Percentiles rank a stretch among this genome's conserved stretches.
phyloP scores from a whole-genome alignment of 35 echinoderm and acorn worm genomes.

The Heliocidaris erythrogramma region DNA sequence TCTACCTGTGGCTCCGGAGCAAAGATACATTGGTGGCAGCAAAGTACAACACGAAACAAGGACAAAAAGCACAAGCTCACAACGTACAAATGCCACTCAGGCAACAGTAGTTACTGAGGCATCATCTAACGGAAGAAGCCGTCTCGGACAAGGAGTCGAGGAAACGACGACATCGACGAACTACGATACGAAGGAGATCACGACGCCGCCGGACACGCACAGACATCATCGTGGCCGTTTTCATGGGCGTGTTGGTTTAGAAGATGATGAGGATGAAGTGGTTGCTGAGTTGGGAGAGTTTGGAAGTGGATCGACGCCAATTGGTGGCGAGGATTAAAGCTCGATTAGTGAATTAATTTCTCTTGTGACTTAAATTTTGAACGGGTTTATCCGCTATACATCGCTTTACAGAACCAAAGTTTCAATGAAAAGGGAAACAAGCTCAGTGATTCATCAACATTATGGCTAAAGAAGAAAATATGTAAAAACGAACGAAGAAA shows the following conservation, averaged over 20 bases:
- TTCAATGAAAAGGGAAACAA: too few relatives aligned
- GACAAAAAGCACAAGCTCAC: neutral
- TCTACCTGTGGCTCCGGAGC: neutral
- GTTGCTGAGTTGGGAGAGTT: neutral
- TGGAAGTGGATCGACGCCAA: neutral
- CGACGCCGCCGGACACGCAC: neutral
- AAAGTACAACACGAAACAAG: neutral
- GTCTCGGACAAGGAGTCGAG: neutral
- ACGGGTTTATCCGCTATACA: too few relatives aligned
- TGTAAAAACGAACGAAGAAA: too few relatives aligned
- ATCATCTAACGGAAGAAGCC: neutral
- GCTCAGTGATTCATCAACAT: too few relatives aligned
- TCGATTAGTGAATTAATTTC: neutral
- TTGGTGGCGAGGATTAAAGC: neutral
- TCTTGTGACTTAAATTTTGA: too few relatives aligned
- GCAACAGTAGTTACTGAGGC: neutral
- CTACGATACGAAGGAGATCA: neutral
- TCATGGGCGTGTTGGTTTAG: neutral
- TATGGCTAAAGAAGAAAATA: too few relatives aligned
- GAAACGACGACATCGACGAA: neutral
- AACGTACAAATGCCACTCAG: neutral
- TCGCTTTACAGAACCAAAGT: too few relatives aligned
- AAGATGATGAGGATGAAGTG: neutral
- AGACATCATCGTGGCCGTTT: neutral
- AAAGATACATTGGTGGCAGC: neutral